Conservation (phyloP, 2,888 invertebrate species). For the Drosophila ustulata region DNA sequence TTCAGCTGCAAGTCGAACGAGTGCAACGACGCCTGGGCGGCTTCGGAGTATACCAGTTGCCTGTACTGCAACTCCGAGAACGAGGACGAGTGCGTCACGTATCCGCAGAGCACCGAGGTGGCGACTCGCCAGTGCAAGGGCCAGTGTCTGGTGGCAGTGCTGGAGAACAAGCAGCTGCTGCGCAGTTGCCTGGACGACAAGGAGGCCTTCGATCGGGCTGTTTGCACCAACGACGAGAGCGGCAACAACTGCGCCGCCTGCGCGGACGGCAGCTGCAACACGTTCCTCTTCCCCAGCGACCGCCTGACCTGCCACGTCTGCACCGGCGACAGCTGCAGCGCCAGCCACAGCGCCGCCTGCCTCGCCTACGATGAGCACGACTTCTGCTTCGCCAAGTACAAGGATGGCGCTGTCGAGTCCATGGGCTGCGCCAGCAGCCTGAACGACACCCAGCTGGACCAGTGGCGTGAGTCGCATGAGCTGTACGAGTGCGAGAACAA, state of each 20-base stretch:
- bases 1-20: constrained; percentile 82
- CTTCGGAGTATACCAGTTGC: constrained; percentile 67
- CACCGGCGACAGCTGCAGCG: constrained; percentile 53
- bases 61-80: constrained; percentile 74
- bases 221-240: constrained; percentile 60
- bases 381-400: constrained; percentile 80
- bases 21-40: constrained; percentile 79
- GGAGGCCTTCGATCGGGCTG: constrained; percentile 65
- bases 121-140: constrained; percentile 72
- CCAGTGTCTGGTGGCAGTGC: constrained; percentile 77
- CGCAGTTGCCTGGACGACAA: constrained; percentile 83
- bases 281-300: constrained; percentile 72
- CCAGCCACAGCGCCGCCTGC: constrained; percentile 61
- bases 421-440: constrained; percentile 79
- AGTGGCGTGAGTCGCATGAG: constrained; percentile 71
- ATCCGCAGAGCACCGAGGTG: constrained; percentile 54
- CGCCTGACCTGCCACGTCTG: constrained; percentile 79
- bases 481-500: constrained; percentile 66
- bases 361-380: constrained; percentile 65
- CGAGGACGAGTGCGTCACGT: constrained; percentile 57
- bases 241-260: constrained; percentile 59
- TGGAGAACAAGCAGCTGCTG: constrained; percentile 56
- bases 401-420: constrained; percentile 48
- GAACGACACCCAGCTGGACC: constrained; percentile 58
- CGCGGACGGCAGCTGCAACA: constrained; percentile 65